Conservation (phyloP, 2,888 invertebrate genomes). For the Nysson spinosus region DNA sequence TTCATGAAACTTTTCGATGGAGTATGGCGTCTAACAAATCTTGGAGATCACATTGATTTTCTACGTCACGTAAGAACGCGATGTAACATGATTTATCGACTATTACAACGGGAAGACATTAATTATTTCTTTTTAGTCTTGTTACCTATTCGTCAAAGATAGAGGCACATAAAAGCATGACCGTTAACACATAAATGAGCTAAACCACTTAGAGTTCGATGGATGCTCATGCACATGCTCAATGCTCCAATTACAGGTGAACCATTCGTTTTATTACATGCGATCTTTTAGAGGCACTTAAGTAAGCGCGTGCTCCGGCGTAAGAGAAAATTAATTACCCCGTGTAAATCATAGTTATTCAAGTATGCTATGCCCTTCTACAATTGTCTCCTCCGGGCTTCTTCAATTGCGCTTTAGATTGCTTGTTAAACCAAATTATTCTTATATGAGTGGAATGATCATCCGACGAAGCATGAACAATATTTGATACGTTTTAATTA, state of each 20-base stretch:
- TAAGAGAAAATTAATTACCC: slow-evolving; percentile 33
- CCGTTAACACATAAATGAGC: neutral
- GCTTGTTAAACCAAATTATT: neutral
- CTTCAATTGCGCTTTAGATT: neutral
- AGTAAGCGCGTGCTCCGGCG: slow-evolving; percentile 5
- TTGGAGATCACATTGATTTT: slow-evolving; percentile 9
- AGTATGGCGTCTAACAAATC: neutral
- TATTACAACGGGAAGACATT: slow-evolving; percentile 9
- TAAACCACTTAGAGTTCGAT: slow-evolving; percentile 1
- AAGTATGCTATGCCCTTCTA: slow-evolving; percentile 10
- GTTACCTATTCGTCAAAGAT: slow-evolving; percentile 12
- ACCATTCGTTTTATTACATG: slow-evolving; percentile 32
- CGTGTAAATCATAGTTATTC: slow-evolving; percentile 24
- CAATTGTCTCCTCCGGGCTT: neutral
- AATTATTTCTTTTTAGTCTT: slow-evolving; percentile 20
- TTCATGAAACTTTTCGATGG: too few species aligned
- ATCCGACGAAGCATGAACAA: neutral
- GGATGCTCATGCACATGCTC: slow-evolving; percentile 1
- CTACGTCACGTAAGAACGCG: neutral
- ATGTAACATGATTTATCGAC: slow-evolving; percentile 19
- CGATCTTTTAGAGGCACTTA: slow-evolving; percentile 29
- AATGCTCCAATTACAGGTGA: slow-evolving; percentile 30
- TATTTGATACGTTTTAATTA: neutral
- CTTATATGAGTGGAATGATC: neutral
- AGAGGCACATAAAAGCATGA: slow-evolving; percentile 5